phyloP scores from a whole-genome alignment of 2,797 vertebrate species.

The Caiman crocodilus region DNA sequence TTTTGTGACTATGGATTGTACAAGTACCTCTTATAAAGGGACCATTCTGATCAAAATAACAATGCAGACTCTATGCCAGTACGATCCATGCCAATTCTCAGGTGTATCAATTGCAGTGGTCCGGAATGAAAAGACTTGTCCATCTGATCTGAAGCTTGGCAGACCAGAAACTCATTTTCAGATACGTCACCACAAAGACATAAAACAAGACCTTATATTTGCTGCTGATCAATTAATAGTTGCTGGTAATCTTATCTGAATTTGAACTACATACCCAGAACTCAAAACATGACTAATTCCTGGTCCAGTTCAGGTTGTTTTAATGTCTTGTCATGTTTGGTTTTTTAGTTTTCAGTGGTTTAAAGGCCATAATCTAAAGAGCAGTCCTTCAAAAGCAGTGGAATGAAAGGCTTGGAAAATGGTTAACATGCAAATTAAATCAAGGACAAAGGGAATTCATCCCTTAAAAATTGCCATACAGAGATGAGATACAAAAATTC shows the following conservation, averaged over 20 bases:
- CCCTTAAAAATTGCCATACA: background rate
- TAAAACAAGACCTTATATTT: background rate
- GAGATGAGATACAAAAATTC: background rate
- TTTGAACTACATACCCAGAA: background rate
- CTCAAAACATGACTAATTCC: rapidly evolving
- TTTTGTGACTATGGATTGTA: background rate
- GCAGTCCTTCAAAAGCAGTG: background rate
- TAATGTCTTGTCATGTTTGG: rapidly evolving
- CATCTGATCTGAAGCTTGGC: background rate
- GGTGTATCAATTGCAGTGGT: background rate
- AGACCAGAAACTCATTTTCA: background rate
- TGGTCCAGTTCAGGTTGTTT: background rate
- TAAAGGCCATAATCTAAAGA: background rate
- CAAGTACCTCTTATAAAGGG: background rate
- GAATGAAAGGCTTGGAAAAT: background rate
- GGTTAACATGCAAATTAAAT: background rate
- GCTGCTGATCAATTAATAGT: background rate
- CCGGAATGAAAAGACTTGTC: background rate
- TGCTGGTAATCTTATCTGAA: background rate
- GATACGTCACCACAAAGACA: background rate
- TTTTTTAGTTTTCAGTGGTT: background rate
- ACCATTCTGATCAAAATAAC: background rate
- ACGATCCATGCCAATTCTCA: background rate
- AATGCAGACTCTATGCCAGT: background rate
- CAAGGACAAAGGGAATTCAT: background rate